A percentile compares a stretch with the other conserved stretches of the same genome.
These are phyloP conservation scores for Garra rufa DNA, from an alignment of 2,113 vertebrate species.

Conservation along the genomic window DNA sequence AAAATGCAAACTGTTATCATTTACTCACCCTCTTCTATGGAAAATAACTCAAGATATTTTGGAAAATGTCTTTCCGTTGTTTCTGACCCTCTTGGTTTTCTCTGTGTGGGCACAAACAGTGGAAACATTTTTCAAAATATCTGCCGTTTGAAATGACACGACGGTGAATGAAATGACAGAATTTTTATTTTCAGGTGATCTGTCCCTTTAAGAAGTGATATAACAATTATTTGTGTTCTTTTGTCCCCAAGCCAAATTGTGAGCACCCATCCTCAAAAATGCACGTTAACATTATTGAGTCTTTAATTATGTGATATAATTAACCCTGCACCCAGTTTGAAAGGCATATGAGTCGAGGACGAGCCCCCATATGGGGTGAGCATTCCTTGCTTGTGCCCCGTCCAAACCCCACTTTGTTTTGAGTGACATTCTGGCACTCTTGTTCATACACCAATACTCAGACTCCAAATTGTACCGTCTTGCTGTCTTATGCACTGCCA, in stretches of 20 bases:
- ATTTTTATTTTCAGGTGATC: neutral
- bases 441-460: conserved; percentile 70
- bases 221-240: conserved; percentile 3
- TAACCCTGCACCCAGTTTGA: conserved; percentile 63
- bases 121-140: neutral
- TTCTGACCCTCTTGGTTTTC: neutral
- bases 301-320: conserved; percentile 63
- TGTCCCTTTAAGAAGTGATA: conserved; percentile 20
- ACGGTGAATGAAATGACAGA: neutral
- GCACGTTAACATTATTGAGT: conserved; percentile 50
- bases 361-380: conserved; percentile 61
- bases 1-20: neutral
- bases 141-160: neutral
- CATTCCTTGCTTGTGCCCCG: conserved; percentile 69
- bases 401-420: conserved; percentile 81
- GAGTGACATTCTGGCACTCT: conserved; percentile 82
- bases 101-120: neutral
- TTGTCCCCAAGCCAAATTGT: conserved; percentile 17
- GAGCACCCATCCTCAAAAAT: conserved; percentile 35
- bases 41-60: neutral
- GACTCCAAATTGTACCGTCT: conserved; percentile 74
- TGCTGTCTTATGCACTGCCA: conserved; percentile 41
- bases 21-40: neutral
- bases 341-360: conserved; percentile 61
- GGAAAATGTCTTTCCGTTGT: neutral